A percentile compares a stretch with the other conserved stretches of the same genome.
phyloP scores from a whole-genome alignment of 2,113 vertebrate genomes.

The Chrysemys picta region DNA sequence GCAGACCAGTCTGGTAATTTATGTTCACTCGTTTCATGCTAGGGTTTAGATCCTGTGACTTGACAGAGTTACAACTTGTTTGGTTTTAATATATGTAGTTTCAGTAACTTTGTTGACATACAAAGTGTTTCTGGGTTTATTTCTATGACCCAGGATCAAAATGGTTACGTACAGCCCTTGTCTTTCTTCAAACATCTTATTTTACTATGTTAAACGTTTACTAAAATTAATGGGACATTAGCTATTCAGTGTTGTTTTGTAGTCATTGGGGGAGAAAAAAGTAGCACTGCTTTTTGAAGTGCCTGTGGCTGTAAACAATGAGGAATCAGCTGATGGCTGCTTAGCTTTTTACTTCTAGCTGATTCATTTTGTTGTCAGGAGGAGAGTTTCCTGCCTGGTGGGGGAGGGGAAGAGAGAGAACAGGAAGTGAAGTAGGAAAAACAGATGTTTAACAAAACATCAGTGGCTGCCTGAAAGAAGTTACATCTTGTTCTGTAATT shows the following conservation, averaged over 20 bases:
- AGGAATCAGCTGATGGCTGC: slow-evolving; percentile 77
- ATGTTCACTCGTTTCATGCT: not conserved
- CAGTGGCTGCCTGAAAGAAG: slow-evolving; percentile 28
- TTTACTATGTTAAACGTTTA: not conserved
- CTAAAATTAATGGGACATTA: not conserved
- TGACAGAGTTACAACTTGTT: slow-evolving; percentile 29
- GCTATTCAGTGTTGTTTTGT: not conserved
- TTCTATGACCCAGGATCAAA: slow-evolving; percentile 16
- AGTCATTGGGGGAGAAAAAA: slow-evolving; percentile 30
- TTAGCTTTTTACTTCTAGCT: slow-evolving; percentile 79
- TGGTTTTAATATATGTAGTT: not conserved
- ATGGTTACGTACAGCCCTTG: not conserved
- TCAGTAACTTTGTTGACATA: not conserved
- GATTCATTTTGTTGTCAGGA: slow-evolving; percentile 84
- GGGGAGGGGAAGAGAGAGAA: slow-evolving; percentile 75
- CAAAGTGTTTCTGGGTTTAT: slow-evolving; percentile 27
- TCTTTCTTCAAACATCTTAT: not conserved
- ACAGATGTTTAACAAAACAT: slow-evolving; percentile 78
- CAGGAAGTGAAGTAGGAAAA: slow-evolving; percentile 82
- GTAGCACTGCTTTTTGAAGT: slow-evolving; percentile 41
- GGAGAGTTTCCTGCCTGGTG: slow-evolving; percentile 78
- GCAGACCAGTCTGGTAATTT: slow-evolving; percentile 35
- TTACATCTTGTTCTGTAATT: slow-evolving; percentile 42
- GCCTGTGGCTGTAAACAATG: slow-evolving; percentile 70
- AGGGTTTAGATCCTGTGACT: slow-evolving; percentile 21